Percentiles rank a stretch among this genome's conserved stretches.
phyloP scores from a whole-genome alignment of 2,797 vertebrate species.

The Pseudopleuronectes americanus region DNA sequence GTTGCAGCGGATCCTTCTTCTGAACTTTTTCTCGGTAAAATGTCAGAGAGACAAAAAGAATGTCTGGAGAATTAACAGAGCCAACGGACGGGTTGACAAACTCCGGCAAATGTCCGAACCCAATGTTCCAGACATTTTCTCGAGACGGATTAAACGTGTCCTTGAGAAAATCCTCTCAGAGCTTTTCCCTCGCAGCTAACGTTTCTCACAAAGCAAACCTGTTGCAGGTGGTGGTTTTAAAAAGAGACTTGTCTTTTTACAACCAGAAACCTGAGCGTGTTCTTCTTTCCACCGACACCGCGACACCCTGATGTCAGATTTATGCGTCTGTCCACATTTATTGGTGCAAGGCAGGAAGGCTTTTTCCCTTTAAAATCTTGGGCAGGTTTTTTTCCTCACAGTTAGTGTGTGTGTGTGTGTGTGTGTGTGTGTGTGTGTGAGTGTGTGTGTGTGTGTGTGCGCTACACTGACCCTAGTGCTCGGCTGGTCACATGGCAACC shows the following conservation, averaged over 20 bases:
- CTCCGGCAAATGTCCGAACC: too few species aligned
- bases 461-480: slow-evolving; percentile 31
- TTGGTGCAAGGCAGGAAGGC: slow-evolving; percentile 22
- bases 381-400: not conserved
- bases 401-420: not conserved
- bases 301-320: slow-evolving; percentile 42
- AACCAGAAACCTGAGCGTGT: slow-evolving; percentile 42
- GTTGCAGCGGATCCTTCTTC: too few species aligned
- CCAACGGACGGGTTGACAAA: too few species aligned
- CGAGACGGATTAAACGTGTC: too few species aligned
- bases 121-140: too few species aligned
- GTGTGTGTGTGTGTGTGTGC: not conserved
- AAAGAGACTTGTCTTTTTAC: slow-evolving; percentile 10
- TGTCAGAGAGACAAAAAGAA: too few species aligned
- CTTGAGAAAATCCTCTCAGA: not conserved
- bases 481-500: slow-evolving; percentile 63
- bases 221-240: slow-evolving; percentile 12
- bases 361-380: slow-evolving; percentile 2
- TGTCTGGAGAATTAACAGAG: too few species aligned
- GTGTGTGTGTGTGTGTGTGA: not conserved
- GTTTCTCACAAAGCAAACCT: not conserved
- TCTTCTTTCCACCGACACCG: slow-evolving; percentile 37
- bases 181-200: not conserved
- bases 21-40: too few species aligned
- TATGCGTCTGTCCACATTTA: slow-evolving; percentile 47